Conservation (phyloP, 2,888 invertebrate genomes). For the Eledona agricola region DNA sequence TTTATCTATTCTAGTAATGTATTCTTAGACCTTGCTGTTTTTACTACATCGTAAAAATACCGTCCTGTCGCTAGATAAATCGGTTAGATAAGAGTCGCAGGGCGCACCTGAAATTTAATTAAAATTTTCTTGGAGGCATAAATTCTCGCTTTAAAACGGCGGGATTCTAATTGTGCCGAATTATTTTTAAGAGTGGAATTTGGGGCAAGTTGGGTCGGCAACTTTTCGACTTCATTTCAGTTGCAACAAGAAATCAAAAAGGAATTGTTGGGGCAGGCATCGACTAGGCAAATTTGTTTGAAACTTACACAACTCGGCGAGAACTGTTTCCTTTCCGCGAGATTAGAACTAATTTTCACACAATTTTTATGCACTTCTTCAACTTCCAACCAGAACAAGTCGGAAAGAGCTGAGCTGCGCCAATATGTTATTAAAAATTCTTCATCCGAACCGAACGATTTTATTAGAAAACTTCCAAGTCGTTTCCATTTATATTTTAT, state of each 20-base stretch:
- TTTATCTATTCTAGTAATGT: conserved; percentile 51
- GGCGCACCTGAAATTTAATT: conserved; percentile 53
- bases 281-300: conserved; percentile 26
- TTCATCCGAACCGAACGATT: conserved; percentile 5
- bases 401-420: no score
- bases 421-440: conserved; percentile 23
- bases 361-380: conserved; percentile 12
- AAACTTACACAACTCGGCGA: conserved; percentile 32
- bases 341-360: no score
- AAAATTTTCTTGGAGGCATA: conserved; percentile 39
- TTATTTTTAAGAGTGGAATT: conserved; percentile 30
- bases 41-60: conserved; percentile 55
- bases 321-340: no score
- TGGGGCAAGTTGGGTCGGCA: conserved; percentile 24
- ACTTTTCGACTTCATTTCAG: conserved; percentile 29
- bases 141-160: conserved; percentile 23
- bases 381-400: conserved; percentile 8
- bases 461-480: conserved; percentile 17
- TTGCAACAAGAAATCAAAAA: conserved; percentile 30
- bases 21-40: conserved; percentile 42
- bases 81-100: conserved; percentile 53
- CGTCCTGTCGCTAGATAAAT: conserved; percentile 53
- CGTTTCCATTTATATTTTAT: conserved; percentile 18
- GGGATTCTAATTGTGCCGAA: conserved; percentile 30
- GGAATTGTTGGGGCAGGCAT: conserved; percentile 28